Conservation (phyloP, 2,113 vertebrate species). For the Python bivittatus region DNA sequence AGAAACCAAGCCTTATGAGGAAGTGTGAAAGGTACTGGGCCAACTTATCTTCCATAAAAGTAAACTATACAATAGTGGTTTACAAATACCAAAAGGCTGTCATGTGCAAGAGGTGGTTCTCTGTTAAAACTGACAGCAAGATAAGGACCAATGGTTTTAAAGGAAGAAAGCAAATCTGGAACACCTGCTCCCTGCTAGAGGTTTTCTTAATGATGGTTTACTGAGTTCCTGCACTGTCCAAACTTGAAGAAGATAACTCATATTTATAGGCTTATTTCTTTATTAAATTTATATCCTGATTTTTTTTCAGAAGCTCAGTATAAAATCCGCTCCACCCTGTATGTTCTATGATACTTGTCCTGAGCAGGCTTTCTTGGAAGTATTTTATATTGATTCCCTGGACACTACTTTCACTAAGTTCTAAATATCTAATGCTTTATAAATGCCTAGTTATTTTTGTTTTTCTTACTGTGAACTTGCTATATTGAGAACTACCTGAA, state of each 20-base stretch:
- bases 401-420: background rate
- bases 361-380: background rate
- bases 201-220: background rate
- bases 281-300: background rate
- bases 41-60: background rate
- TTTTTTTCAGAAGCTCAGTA: background rate
- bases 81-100: too few relatives aligned
- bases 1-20: background rate
- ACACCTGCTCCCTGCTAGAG: background rate
- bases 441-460: background rate
- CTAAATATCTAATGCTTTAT: background rate
- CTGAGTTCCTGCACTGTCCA: background rate
- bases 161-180: background rate
- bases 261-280: background rate
- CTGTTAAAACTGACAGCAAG: background rate
- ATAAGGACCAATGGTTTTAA: background rate
- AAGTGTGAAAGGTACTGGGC: background rate
- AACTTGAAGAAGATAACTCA: too few relatives aligned
- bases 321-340: background rate
- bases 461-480: background rate
- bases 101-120: background rate
- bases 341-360: background rate
- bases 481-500: background rate
- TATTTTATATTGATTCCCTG: background rate
- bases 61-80: too few relatives aligned